Evolutionary conservation across 2,797 vertebrate genomes (phyloP), one percentile per base, ranked within the genome.

Genomic region (Neostethus bicornis): DNA sequence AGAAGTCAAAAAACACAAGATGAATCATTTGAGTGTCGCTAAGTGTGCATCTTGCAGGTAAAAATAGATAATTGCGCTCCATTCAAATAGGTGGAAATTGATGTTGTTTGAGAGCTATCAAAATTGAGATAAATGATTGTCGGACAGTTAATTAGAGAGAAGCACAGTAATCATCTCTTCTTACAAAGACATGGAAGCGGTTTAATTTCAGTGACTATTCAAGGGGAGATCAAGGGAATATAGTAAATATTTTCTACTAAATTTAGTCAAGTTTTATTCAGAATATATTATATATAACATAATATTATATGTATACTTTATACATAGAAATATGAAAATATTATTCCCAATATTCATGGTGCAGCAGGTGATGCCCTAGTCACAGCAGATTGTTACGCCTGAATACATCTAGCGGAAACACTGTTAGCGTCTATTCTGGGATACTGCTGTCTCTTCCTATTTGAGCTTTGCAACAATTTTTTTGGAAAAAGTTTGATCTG

Each of bases 341-440:
- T 1, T 38, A 57, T 35, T 64, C 61, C 58, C 51, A 71, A 44
- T 61, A 51, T 52, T 74, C 51, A 39, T 1, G 21, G 70, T 66
- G 71, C 71, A 69, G 69, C 77, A 85, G 84, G 86, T 85, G 77
- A 82, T 81, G 79, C 76, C 75, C 79, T 77, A 85, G 79, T 85
- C 82, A 71, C 69, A 72, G 74, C 37, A 66, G 63, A 80, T 81
- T 19, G 72, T 54, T 63, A 66, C 57, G 61, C 73, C 50, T 69
- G 77, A 81, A 60, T 43, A 81, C 72, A 69, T 58, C 54, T 32
- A 78, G 80, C 25, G 39, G 61, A 77, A 84, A 76, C 63, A 54
- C 48, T 59, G 53, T 68, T 46, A 58, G 47, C 7, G 51, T 81
- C 74, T 81, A 84, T 82, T 84, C 68, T 78, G 69, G 75, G 79